Evolutionary conservation across 2,888 invertebrate species (phyloP), one percentile per base, ranked within the genome.

Genomic region (Argynnis bischoffii): DNA sequence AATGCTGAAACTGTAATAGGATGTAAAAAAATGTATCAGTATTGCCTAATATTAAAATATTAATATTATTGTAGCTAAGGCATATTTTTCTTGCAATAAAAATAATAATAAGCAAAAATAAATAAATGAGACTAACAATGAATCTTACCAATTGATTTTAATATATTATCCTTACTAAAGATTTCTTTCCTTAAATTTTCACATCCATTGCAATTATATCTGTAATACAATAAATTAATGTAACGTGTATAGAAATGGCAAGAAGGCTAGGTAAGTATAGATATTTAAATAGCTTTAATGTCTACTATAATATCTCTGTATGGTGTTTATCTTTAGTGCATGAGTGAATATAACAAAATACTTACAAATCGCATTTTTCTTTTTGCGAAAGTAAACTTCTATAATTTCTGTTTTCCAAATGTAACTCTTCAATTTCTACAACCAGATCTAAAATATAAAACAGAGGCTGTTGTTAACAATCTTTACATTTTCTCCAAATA

Each of bases 111-210:
- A 16, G 35, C 54, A 18, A 13, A 54, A 6, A 18, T 54, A 64
- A 18, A 66, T 51, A 64, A 18, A 66, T 51, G 21, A n/a, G 6
- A 41, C 11, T 60, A 50, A 59, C 48, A 51, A 53, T 60, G 50
- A 53, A 51, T 73, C 84, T 83, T 81, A 90, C 91, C 87, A 71
- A 87, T 79, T 70, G 78, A 77, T 67, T 86, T 81, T 74, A 92
- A 83, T 2, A 87, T 82, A 61, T 79, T 77, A 63, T 89, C 82
- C 72, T 89, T 90, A 8, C 72, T 70, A 64, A 78, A 78, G 65
- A 89, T 81, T n/a, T 80, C 74, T 72, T 83, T 83, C 72, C 83
- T 85, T 2, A 88, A 70, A 56, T 78, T 77, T 63, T 85, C 82
- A 53, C 86, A 81, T 69, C 81, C 80, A 56, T 56, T 74, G 71